A percentile compares a stretch with the other conserved stretches of the same genome.
Evolutionary conservation across 2,888 invertebrate genomes (phyloP).

Genomic region (Steromphala cineraria): DNA sequence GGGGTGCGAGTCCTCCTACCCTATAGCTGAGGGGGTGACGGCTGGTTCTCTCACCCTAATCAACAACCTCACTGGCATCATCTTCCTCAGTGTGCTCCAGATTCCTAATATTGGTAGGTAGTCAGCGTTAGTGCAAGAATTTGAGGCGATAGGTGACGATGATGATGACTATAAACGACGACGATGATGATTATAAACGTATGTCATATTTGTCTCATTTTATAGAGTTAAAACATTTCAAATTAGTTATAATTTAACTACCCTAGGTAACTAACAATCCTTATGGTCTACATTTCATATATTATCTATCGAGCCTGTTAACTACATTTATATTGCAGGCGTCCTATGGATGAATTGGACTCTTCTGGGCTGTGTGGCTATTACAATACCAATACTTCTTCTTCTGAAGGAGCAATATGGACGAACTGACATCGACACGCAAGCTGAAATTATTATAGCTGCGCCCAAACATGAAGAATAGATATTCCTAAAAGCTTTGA

Average conservation of each 20-base stretch:
- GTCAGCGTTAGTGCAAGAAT: too few relatives aligned
- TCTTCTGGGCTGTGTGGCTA: constrained; percentile 46
- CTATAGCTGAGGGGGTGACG: constrained; percentile 40
- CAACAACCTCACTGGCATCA: constrained; percentile 28
- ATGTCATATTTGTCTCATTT: too few relatives aligned
- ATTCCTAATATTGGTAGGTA: constrained; percentile 33
- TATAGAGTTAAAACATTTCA: too few relatives aligned
- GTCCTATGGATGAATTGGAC: constrained; percentile 66
- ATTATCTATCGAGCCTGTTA: too few relatives aligned
- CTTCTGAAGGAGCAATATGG: constrained; percentile 53
- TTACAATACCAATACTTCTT: constrained; percentile 49
- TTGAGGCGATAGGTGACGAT: too few relatives aligned
- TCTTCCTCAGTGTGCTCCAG: constrained; percentile 32
- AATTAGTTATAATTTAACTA: too few relatives aligned
- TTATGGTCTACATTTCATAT: too few relatives aligned
- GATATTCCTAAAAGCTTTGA: background rate
- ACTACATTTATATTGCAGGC: too few relatives aligned
- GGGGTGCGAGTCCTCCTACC: constrained; percentile 43
- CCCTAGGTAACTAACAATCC: too few relatives aligned
- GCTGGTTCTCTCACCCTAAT: constrained; percentile 36
- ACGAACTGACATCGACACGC: constrained; percentile 49
- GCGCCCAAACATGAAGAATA: background rate
- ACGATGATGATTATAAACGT: too few relatives aligned
- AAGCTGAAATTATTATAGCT: background rate
- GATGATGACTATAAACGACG: too few relatives aligned